Base-by-base conservation (phyloP, 37 sponge, comb jelly and placozoan genomes). In the Haliclona indistincta region DNA sequence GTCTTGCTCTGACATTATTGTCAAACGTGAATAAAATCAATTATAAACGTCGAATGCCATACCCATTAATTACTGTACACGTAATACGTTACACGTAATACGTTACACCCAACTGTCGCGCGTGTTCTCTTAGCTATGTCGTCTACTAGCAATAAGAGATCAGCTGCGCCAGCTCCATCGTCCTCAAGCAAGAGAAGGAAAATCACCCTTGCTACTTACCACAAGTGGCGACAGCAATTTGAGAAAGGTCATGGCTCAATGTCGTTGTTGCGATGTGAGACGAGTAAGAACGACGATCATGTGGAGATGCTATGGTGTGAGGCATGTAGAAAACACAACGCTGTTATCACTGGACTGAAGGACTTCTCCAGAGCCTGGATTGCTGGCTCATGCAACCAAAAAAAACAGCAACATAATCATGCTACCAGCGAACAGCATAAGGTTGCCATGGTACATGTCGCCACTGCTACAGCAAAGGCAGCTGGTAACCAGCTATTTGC, bases 281-380 rank as follows among this genome's bases (percentile, higher is more conserved):
- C 8, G 7, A 54, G 76, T 43, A 77, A 71, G 17, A 38, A 54
- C 2, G 23, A 66, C 1, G n/a, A n/a, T n/a, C n/a, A n/a, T n/a
- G 68, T 85, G 22, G 3, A 36, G 22, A 56, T 67, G 32, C 64
- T 79, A 68, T 79, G 86, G 86, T 86, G 75, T 64, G 64, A 52
- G 1, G 70, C 42, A 1, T 86, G 86, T 53, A 52, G 75, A 42
- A 64, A 36, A 33, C 68, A 74, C 69, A 73, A 78, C 66, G 37
- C n/a, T 34, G 32, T 43, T 19, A 86, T 86, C 38, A 22, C 20
- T 38, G 74, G 71, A 22, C 33, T 41, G 44, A 86, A 68, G 43
- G 73, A 86, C 70, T 79, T 79, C 62, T 86, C 80, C 1, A 54
- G 11, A 7, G 80, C 68, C 0, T 89, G 89, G 89, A 67, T 89